These are phyloP conservation scores for Myotis vivesi DNA, from an alignment of 2,797 vertebrate species.

Conservation along the genomic window DNA sequence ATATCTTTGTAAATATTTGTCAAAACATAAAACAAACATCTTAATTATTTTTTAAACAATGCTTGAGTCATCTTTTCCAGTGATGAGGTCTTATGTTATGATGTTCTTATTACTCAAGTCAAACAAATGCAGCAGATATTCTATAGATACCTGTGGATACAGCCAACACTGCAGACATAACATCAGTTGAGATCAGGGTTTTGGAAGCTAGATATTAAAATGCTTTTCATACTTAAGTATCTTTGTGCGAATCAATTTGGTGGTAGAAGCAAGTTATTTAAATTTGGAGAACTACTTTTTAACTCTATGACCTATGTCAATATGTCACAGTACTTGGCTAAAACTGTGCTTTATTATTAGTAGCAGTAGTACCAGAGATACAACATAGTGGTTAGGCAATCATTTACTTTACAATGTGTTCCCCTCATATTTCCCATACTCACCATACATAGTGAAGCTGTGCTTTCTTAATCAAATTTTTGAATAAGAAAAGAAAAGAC, in stretches of 20 bases:
- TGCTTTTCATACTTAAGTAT: not conserved
- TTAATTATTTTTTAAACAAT: constrained; percentile 58
- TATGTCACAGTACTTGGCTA: not conserved
- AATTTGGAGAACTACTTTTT: not conserved
- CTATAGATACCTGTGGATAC: not conserved
- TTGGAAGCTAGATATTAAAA: not conserved
- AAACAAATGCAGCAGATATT: not conserved
- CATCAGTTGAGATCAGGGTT: not conserved
- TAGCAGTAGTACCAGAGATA: not conserved
- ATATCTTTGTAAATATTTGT: constrained; percentile 66
- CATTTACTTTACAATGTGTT: not conserved
- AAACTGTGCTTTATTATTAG: not conserved
- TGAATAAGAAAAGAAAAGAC: not conserved
- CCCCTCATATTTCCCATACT: not conserved
- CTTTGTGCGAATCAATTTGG: not conserved
- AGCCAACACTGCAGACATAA: not conserved
- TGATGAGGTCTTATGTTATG: not conserved
- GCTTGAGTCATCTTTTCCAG: not conserved
- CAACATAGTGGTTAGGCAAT: not conserved
- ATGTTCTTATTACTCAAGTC: not conserved
- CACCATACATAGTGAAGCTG: not conserved
- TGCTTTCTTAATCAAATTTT: not conserved
- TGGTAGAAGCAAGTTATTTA: not conserved
- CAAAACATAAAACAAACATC: constrained; percentile 2
- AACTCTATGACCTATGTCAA: not conserved